Evolutionary conservation across 2,113 vertebrate species (phyloP).

Genomic region (Rattus norvegicus): GRCr8 NC_086027.1:39704501-39705000

Average conservation of each 20-base stretch:
- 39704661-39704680: not conserved
- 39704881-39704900: not conserved
- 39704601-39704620: not conserved
- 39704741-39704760: not conserved
- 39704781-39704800: not conserved
- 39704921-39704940: constrained; percentile 13
- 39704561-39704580: not conserved
- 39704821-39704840: not conserved
- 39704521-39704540: not conserved
- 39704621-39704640: not conserved
- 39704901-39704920: constrained; percentile 23
- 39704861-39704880: not conserved
- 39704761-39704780: not conserved
- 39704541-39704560: constrained; percentile 3
- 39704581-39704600: not conserved
- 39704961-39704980: not conserved
- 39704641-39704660: not conserved
- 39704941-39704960: constrained; percentile 6
- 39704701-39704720: not conserved
- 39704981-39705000: constrained; percentile 5
- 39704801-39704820: not conserved
- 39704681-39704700: not conserved
- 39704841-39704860: not conserved
- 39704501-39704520: too few species aligned
- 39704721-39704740: constrained; percentile 13